Base-by-base conservation (phyloP, 2,888 invertebrate species). In the Nomada fucata region DNA sequence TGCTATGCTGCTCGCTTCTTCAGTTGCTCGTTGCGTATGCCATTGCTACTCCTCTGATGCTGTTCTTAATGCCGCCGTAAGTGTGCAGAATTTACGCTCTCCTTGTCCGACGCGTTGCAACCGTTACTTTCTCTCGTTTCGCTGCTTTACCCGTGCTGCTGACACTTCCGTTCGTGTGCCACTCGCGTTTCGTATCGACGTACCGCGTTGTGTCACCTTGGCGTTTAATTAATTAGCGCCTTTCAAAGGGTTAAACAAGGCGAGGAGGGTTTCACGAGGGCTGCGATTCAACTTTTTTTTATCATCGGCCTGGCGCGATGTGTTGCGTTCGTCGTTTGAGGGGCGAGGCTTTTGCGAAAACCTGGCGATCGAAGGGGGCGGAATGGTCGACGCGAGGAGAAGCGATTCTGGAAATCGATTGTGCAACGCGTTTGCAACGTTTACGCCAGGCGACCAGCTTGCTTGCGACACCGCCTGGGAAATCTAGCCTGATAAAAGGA, bases 11-110 rank as follows among this genome's bases (percentile, higher is more conserved):
- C 79, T 76, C 68, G 79, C 85, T 85, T 84, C 88, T 85, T 85
- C 81, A 79, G 83, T 84, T 76, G 76, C 83, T 86, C 84, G 86
- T 78, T 84, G 77, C 82, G 82, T 80, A 82, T 84, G 79, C 86
- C 78, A 79, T 85, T 85, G 82, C 85, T 78, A 75, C 81, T 79
- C 67, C 61, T 77, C 71, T 69, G 68, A 76, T 71, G 82, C 78
- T 69, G 76, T 74, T 73, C 76, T 86, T 86, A 86, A 86, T 84
- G 82, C 83, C 63, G 70, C 76, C 75, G 77, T 75, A 75, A 84
- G 82, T 76, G 75, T 68, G 77, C 53, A 67, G 57, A 82, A 69
- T 76, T 74, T 59, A 60, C 59, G 69, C 63, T 55, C 68, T 47
- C 55, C 57, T 61, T 69, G 50, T 44, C 53, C 72, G 52, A 36